Conservation (phyloP, 2,888 invertebrate genomes). For the Parnassius orleans region DNA sequence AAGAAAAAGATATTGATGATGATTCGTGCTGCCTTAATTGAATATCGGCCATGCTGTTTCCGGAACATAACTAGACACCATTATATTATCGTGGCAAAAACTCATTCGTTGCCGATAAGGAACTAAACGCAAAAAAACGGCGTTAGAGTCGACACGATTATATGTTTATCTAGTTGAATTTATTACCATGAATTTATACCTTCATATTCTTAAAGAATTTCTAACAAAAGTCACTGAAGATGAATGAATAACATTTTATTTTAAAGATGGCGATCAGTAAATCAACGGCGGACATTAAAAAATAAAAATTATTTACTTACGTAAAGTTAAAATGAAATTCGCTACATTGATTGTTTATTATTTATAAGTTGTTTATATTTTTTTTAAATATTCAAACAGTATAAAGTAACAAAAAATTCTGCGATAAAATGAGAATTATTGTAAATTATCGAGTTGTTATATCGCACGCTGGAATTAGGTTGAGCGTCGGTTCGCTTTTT, state of each 20-base stretch:
- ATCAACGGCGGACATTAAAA: no score
- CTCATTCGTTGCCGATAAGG: conserved; percentile 16
- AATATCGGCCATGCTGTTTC: conserved; percentile 3
- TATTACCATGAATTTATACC: no score
- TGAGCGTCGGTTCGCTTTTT: conserved; percentile 34
- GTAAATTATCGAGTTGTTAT: conserved; percentile 1
- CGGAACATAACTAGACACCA: conserved; percentile 18
- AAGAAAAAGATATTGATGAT: not conserved
- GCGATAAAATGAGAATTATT: not conserved
- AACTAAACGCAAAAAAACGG: conserved; percentile 8
- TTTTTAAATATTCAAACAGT: no score
- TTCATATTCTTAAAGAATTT: no score
- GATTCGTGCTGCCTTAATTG: conserved; percentile 2
- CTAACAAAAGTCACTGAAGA: no score
- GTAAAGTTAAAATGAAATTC: no score
- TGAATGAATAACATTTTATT: no score
- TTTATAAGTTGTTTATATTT: no score
- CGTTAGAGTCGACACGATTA: conserved; percentile 5
- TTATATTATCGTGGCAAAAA: conserved; percentile 21
- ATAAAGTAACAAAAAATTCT: no score
- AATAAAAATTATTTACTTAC: no score
- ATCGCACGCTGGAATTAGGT: conserved; percentile 8
- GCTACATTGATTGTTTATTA: no score
- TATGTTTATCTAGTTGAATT: not conserved
- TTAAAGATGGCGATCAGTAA: no score